Conservation (phyloP, 2,113 vertebrate species). For the Daubentonia madagascariensis region DNA sequence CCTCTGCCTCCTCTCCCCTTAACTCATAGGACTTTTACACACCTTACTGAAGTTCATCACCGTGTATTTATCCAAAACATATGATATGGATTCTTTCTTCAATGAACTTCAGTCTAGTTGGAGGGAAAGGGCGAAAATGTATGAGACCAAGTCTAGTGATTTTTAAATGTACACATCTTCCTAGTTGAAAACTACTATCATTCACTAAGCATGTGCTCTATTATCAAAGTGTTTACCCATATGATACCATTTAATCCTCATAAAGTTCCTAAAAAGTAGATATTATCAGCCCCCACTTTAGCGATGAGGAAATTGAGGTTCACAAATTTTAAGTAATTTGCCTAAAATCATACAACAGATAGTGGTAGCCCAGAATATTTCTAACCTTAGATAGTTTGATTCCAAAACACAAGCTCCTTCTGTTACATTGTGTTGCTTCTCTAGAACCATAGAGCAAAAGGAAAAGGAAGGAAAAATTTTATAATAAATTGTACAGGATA, state of each 20-base stretch:
- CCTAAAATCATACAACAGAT: background rate
- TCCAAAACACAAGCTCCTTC: background rate
- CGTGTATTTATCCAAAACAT: background rate
- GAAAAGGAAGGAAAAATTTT: background rate
- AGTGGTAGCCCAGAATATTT: background rate
- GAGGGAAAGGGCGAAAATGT: background rate
- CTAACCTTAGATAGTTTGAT: background rate
- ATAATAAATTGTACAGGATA: background rate
- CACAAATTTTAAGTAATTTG: background rate
- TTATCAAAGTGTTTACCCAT: background rate
- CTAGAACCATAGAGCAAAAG: background rate
- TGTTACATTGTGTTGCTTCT: background rate
- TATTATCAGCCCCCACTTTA: background rate
- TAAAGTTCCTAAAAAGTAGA: background rate
- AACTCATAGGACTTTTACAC: background rate
- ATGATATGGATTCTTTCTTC: background rate
- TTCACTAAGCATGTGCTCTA: background rate
- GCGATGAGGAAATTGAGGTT: background rate
- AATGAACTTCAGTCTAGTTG: background rate
- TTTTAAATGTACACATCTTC: background rate
- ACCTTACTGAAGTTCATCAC: background rate
- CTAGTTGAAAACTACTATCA: background rate
- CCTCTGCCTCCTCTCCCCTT: background rate
- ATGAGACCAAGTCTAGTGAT: background rate
- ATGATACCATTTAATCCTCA: background rate